Base-by-base conservation (phyloP, 2,113 vertebrate genomes). In the Ivindomyrus marchei region DNA sequence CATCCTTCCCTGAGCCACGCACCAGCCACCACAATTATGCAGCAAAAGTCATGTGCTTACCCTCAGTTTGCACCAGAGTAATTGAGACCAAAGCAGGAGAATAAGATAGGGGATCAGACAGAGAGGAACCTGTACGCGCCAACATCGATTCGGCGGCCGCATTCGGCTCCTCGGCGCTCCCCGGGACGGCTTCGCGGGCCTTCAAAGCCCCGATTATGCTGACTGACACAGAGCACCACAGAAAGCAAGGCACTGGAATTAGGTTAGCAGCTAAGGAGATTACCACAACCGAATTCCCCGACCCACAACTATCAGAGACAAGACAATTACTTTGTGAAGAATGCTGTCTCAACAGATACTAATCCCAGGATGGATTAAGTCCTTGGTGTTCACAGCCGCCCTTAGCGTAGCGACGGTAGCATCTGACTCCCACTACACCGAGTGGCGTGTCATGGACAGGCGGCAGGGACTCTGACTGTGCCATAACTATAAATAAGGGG, bases 181-280 rank as follows among this genome's bases (percentile, higher is more conserved):
- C 2, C 5, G 46, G 47, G n/a, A 87, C 7, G 3, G 13, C n/a
- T 19, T 10, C 3, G 19, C 42, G 36, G 6, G 47, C n/a, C 24
- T 86, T 87, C 87, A 39, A 21, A 88, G 21, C 31, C 31, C 87
- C 17, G 87, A 88, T 58, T 88, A 88, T 88, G 53, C 53, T 88
- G 87, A 88, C 87, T 58, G 87, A 62, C 87, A 47, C 85, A 87
- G 31, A 52, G 83, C 83, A 87, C 85, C 42, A 52, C 24, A 53
- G 31, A 58, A 88, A 88, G 58, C 87, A 88, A 88, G 50, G 52
- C 19, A 3, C 87, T 42, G 87, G 21, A 58, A 88, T 88, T 58
- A 88, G 50, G 87, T 88, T 88, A 88, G 36, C 50, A 53, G 87
- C 87, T 58, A 58, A 88, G 45, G 87, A 88, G 87, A 88, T 62